Percentiles rank a stretch among this genome's conserved stretches.
Evolutionary conservation across 92 coral and sea anemone genomes (phyloP).

Genomic region (Umimayanthus kanabou): DNA sequence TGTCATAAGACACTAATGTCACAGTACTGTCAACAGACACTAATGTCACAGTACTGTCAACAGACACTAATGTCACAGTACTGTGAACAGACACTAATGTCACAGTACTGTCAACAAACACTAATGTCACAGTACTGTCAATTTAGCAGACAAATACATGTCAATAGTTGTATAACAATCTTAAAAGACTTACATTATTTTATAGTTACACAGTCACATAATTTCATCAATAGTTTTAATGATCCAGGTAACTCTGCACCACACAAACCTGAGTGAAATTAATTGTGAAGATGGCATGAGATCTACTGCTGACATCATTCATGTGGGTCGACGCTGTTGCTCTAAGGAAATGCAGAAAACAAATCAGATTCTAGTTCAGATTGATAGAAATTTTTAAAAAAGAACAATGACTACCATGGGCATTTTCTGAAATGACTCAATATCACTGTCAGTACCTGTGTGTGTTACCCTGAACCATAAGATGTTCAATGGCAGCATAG

Average conservation of each 20-base stretch:
- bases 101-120: neutral
- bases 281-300: conserved; percentile 97
- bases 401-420: too few relatives aligned
- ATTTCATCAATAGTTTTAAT: neutral
- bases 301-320: conserved; percentile 97
- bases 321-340: conserved; percentile 96
- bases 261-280: conserved; percentile 91
- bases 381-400: too few relatives aligned
- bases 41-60: too few relatives aligned
- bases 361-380: neutral
- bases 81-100: too few relatives aligned
- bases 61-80: neutral
- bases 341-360: conserved; percentile 47
- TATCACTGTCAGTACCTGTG: conserved; percentile 71
- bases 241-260: neutral
- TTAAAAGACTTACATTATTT: neutral
- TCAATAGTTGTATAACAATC: neutral
- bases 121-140: conserved; percentile 6
- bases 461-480: conserved; percentile 91
- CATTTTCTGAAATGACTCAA: too few relatives aligned
- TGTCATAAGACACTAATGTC: neutral
- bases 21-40: neutral
- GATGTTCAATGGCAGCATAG: conserved; percentile 85
- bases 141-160: neutral
- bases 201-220: neutral